phyloP scores from a whole-genome alignment of 2,888 invertebrate genomes.

The Agrotis ipsilon region DNA sequence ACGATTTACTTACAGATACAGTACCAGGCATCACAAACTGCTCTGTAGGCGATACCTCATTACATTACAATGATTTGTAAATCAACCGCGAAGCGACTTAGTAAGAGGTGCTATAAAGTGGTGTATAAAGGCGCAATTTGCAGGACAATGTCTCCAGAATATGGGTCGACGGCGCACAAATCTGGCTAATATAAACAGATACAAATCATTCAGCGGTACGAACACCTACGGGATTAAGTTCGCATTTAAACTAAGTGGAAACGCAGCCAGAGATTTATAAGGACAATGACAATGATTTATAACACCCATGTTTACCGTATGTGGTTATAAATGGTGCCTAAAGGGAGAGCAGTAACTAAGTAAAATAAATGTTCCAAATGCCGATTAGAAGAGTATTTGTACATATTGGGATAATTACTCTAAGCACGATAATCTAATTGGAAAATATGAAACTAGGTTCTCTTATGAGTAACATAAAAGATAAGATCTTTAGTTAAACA shows the following conservation, averaged over 20 bases:
- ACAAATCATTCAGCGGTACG: slow-evolving; percentile 60
- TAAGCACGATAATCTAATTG: neutral
- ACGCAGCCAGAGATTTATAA: slow-evolving; percentile 39
- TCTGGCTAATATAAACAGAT: slow-evolving; percentile 56
- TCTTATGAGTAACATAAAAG: neutral
- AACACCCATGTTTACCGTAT: neutral
- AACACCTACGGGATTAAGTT: slow-evolving; percentile 59
- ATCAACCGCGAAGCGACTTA: slow-evolving; percentile 51
- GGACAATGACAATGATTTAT: slow-evolving; percentile 26
- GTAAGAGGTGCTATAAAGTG: slow-evolving; percentile 47
- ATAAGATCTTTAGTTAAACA: slow-evolving; percentile 9
- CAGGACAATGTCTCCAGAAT: slow-evolving; percentile 59
- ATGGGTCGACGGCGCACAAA: slow-evolving; percentile 45
- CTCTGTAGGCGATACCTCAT: slow-evolving; percentile 52
- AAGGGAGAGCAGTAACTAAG: neutral
- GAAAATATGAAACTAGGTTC: neutral
- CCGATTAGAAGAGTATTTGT: neutral
- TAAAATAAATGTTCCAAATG: neutral
- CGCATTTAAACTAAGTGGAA: slow-evolving; percentile 51
- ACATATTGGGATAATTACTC: neutral
- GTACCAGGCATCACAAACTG: slow-evolving; percentile 40
- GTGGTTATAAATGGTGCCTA: neutral
- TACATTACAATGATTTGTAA: slow-evolving; percentile 64
- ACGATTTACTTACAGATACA: slow-evolving; percentile 27
- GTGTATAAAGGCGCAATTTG: slow-evolving; percentile 53